Base-by-base conservation (phyloP, 2,113 vertebrate genomes). In the Columba janthina region DNA sequence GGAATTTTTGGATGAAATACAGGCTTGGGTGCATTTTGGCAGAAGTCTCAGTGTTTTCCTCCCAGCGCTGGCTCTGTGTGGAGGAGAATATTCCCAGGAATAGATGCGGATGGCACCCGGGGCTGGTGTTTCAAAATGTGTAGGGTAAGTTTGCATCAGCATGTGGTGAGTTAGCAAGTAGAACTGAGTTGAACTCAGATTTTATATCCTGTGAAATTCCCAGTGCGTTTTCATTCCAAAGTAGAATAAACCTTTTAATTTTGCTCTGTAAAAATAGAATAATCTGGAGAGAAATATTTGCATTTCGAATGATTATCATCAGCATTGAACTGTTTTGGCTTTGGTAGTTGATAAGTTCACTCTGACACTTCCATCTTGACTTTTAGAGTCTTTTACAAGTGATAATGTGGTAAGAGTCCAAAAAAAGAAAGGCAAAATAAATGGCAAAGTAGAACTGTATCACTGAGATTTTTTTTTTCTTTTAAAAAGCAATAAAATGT, bases 11-110 rank as follows among this genome's bases (percentile, higher is more conserved):
- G 93, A 64, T 86, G 84, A 90, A 93, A 89, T 78, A 69, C 65
- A 77, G 90, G 69, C 88, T 92, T 71, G 92, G 90, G 93, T 92
- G 76, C 92, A 53, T 91, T 95, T 94, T 95, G 93, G 96, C 94
- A 94, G 70, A 12, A 65, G 34, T 0, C 16, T 72, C 70, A 57
- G 66, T 88, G 91, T 71, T 95, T 92, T 86, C 69, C 88, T 95
- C 69, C 8, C 93, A 72, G 73, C 2, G 5, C 66, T 89, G 90
- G 90, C 85, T 94, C 92, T 69, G 88, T 44, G 65, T 22, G 73
- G 94, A 95, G 61, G 2, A 61, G 83, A 84, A 81, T 75, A 93
- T 90, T 93, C 93, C 93, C 80, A 76, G 73, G 90, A 90, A 97
- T 90, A 86, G 94, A 89, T 46, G 50, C 44, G 66, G 61, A 65